Conservation (phyloP, 2,888 invertebrate species). For the Hesperia comma region DNA sequence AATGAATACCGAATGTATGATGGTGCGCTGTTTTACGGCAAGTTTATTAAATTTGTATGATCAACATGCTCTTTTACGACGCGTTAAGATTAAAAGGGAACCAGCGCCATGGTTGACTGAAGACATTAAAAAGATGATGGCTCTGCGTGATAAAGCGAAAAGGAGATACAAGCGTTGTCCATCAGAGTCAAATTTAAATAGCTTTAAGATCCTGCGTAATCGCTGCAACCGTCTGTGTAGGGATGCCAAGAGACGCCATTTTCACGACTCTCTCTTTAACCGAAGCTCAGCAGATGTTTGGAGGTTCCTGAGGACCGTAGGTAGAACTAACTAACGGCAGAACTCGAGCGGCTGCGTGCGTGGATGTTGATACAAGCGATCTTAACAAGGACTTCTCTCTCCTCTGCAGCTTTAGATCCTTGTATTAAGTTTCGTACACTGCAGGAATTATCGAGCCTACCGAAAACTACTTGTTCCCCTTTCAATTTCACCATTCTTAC, state of each 20-base stretch:
- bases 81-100: not conserved
- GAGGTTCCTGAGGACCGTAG: conserved; percentile 8
- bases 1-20: not conserved
- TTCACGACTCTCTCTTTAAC: not conserved
- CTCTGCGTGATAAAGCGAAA: conserved; percentile 2
- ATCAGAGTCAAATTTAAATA: not conserved
- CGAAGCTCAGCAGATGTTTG: not conserved
- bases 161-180: not conserved
- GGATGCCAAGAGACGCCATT: conserved; percentile 3
- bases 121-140: not conserved
- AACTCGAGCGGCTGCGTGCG: too few species aligned
- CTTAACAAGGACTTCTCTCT: too few species aligned
- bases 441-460: too few species aligned
- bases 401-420: too few species aligned
- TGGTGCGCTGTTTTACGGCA: not conserved
- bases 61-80: not conserved
- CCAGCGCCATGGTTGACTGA: conserved; percentile 7
- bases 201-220: too few species aligned
- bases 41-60: not conserved
- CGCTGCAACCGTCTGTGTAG: not conserved
- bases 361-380: conserved; percentile 2
- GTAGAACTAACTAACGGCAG: conserved; percentile 7
- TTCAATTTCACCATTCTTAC: too few species aligned
- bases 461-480: too few species aligned
- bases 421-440: too few species aligned